Base-by-base conservation (phyloP, 2,888 invertebrate species). In the Nyleta sp. region DNA sequence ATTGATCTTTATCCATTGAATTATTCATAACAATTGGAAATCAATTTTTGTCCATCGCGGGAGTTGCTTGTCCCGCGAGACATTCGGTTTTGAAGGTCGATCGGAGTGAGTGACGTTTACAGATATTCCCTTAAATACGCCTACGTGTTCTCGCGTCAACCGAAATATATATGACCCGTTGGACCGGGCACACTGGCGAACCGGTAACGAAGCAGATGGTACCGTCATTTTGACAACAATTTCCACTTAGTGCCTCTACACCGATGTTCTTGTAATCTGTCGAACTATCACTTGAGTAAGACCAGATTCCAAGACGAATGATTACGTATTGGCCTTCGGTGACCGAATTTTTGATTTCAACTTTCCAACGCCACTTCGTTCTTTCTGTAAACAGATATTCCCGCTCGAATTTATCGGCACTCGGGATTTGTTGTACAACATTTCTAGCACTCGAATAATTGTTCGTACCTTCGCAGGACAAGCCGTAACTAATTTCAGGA, bases 161-260 rank as follows among this genome's bases (percentile, higher is more conserved):
- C 62, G 80, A 84, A 84, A 88, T 88, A 89, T 88, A 88, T 89
- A 89, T 84, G 88, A 86, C 84, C 87, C 84, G 83, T 79, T 83
- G 84, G 82, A 84, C 71, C 84, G 78, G 83, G 82, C 81, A 84
- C 81, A 80, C 75, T 80, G 81, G 83, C 52, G 78, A 82, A 84
- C 80, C 85, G 84, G 86, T 84, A 84, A 78, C 74, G 79, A 77
- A 81, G 81, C 85, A 83, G 80, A 78, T 82, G 83, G 83, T 78
- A 84, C 86, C 82, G 84, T 85, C 85, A 85, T 89, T 89, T 90
- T 88, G 89, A 90, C 89, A 90, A 88, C 89, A 89, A 89, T 90
- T 90, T 89, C 89, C 89, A 90, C 89, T 90, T 90, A 90, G 88
- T 87, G 88, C 84, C 86, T 85, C 83, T 80, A 84, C 86, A 86